Percentiles rank a stretch among this genome's conserved stretches.
phyloP scores from a whole-genome alignment of 2,797 vertebrate genomes.

The Cossypha heuglini region DNA sequence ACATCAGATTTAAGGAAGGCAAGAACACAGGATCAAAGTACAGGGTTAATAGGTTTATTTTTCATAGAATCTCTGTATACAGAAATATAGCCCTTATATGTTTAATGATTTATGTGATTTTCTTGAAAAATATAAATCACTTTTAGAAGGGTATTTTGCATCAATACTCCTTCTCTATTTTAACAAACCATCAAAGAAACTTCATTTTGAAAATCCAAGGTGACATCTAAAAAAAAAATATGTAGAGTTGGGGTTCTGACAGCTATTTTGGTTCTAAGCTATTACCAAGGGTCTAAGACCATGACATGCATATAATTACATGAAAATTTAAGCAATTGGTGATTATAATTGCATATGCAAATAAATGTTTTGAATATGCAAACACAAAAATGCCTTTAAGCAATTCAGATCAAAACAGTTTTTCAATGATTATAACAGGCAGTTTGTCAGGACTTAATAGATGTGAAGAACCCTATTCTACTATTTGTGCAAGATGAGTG shows the following conservation, averaged over 20 bases:
- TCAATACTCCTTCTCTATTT: fast-evolving
- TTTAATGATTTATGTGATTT: background rate
- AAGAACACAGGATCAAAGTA: background rate
- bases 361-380: background rate
- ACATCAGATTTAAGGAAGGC: background rate
- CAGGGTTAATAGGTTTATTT: background rate
- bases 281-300: background rate
- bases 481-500: background rate
- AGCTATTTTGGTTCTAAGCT: background rate
- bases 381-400: background rate
- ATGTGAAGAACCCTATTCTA: background rate
- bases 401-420: background rate
- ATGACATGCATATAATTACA: background rate
- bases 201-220: background rate
- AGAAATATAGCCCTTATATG: background rate
- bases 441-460: background rate
- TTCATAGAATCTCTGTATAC: background rate
- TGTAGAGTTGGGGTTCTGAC: background rate
- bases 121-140: background rate
- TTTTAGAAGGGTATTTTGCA: background rate
- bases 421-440: background rate
- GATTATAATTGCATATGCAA: background rate
- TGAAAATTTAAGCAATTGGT: background rate
- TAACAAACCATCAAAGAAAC: background rate
- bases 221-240: background rate